Percentiles rank a stretch among this genome's conserved stretches.
These are phyloP conservation scores for Trichogramma dendrolimi DNA, from an alignment of 2,888 invertebrate species.

Conservation along the genomic window DNA sequence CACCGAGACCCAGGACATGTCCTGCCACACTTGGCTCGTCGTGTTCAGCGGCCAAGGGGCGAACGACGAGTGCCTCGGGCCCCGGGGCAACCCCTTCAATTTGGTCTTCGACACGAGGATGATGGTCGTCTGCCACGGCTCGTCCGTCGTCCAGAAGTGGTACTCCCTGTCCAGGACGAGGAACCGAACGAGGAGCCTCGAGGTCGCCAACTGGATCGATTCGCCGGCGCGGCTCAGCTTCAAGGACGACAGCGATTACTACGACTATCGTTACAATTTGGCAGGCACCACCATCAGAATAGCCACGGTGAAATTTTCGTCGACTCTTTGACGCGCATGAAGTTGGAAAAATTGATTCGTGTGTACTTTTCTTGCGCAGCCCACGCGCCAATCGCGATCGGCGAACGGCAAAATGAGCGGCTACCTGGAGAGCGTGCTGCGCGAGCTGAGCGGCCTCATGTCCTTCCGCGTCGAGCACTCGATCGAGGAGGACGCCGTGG, in stretches of 20 bases:
- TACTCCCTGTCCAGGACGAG: slow-evolving; percentile 30
- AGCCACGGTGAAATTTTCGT: slow-evolving; percentile 24
- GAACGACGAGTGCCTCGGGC: slow-evolving; percentile 26
- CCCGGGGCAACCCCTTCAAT: slow-evolving; percentile 33
- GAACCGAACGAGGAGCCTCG: slow-evolving; percentile 29
- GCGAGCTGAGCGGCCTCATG: slow-evolving; percentile 34
- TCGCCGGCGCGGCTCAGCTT: slow-evolving; percentile 5
- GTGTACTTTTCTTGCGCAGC: background rate
- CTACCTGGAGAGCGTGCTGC: slow-evolving; percentile 35
- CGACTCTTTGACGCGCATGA: background rate
- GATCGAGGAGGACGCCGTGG: slow-evolving; percentile 10
- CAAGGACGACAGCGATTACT: slow-evolving; percentile 27
- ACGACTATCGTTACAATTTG: slow-evolving; percentile 34
- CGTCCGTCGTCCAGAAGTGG: slow-evolving; percentile 36
- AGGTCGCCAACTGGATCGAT: slow-evolving; percentile 34
- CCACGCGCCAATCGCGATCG: background rate
- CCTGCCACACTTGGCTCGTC: slow-evolving; percentile 33
- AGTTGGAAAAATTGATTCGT: slow-evolving; percentile 10
- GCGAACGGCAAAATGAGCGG: slow-evolving; percentile 29
- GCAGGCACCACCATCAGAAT: slow-evolving; percentile 34
- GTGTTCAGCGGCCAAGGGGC: slow-evolving; percentile 23
- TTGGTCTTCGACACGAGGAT: slow-evolving; percentile 38
- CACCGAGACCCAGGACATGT: slow-evolving; percentile 29
- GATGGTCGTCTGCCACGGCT: slow-evolving; percentile 36
- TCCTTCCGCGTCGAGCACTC: slow-evolving; percentile 37